Conservation (phyloP, 2,113 vertebrate species). For the Rhagologus leucostigma region DNA sequence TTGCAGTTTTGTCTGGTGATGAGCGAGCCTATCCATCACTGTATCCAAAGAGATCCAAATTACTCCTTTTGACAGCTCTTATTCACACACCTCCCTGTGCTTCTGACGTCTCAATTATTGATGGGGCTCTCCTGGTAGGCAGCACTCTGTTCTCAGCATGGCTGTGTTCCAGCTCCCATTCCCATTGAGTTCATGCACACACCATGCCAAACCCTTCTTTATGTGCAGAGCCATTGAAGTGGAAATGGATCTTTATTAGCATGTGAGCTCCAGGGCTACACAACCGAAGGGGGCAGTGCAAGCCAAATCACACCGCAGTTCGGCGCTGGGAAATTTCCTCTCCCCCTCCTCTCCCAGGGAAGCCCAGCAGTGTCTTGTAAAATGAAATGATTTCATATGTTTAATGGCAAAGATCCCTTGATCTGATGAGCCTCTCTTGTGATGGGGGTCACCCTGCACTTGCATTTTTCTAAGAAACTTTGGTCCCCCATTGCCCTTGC, state of each 20-base stretch:
- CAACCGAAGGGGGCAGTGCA: background rate
- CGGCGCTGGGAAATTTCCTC: background rate
- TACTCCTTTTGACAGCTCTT: conserved; percentile 46
- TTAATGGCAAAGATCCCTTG: background rate
- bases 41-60: conserved; percentile 15
- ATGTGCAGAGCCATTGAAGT: conserved; percentile 25
- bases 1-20: background rate
- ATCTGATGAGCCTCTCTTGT: background rate
- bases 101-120: conserved; percentile 43
- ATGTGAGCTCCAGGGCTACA: background rate
- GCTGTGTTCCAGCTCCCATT: conserved; percentile 35
- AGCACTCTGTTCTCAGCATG: conserved; percentile 30
- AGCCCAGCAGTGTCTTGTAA: background rate
- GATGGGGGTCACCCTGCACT: background rate
- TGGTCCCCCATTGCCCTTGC: background rate
- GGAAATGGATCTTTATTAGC: conserved; percentile 33
- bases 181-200: background rate
- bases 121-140: conserved; percentile 36
- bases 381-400: background rate
- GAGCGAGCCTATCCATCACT: conserved; percentile 9
- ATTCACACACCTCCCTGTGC: background rate
- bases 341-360: background rate
- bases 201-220: background rate
- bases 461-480: background rate
- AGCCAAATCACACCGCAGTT: background rate